Conservation (phyloP, 2,888 invertebrate genomes). For the Trachelus tabidus region DNA sequence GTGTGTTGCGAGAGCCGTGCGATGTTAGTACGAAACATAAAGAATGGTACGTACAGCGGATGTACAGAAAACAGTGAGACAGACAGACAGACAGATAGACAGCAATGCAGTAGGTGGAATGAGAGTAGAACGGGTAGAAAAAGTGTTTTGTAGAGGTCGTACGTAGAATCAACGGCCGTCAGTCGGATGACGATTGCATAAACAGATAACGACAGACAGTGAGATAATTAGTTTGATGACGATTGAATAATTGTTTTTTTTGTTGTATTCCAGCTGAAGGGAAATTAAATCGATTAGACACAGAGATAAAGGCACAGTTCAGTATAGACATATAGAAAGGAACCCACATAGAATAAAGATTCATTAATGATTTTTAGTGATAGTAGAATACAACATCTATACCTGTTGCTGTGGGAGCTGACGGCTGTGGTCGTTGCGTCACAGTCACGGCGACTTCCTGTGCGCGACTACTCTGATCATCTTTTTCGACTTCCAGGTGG, state of each 20-base stretch:
- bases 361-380: neutral
- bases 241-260: neutral
- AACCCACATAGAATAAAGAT: neutral
- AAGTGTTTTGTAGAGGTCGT: neutral
- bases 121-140: neutral
- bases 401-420: neutral
- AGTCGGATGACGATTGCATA: neutral
- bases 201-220: constrained; percentile 1
- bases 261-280: neutral
- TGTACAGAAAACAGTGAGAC: neutral
- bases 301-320: neutral
- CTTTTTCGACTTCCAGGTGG: constrained; percentile 22
- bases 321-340: neutral
- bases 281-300: neutral
- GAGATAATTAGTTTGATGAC: neutral
- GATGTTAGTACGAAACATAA: constrained; percentile 1
- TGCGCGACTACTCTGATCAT: constrained; percentile 55
- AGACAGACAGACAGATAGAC: constrained; percentile 5
- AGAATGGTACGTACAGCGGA: constrained; percentile 2
- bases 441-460: constrained; percentile 58
- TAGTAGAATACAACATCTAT: neutral
- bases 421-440: constrained; percentile 48
- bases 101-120: neutral
- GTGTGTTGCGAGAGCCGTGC: neutral
- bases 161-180: neutral